phyloP scores from a whole-genome alignment of 2,113 vertebrate species.

The Seriola quinqueradiata region DNA sequence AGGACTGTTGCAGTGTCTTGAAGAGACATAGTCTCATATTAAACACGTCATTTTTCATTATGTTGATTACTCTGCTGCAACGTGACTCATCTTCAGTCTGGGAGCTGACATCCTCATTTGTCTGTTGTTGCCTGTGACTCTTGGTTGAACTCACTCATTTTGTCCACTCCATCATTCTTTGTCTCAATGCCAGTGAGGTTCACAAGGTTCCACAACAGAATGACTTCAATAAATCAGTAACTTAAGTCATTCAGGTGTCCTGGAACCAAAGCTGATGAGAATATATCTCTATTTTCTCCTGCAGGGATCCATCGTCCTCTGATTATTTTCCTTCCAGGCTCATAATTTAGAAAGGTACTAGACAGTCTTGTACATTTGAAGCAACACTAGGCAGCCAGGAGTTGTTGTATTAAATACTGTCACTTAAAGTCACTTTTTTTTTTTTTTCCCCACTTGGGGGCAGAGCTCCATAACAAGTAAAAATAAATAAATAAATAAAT shows the following conservation, averaged over 20 bases:
- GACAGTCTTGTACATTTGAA: slow-evolving; percentile 9
- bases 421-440: background rate
- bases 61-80: slow-evolving; percentile 51
- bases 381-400: background rate
- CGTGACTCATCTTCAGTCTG: slow-evolving; percentile 50
- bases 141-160: slow-evolving; percentile 62
- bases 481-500: background rate
- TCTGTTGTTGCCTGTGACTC: slow-evolving; percentile 61
- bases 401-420: slow-evolving; percentile 3
- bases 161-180: slow-evolving; percentile 52
- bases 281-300: slow-evolving; percentile 21
- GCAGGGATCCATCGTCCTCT: background rate
- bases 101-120: slow-evolving; percentile 49
- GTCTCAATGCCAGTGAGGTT: slow-evolving; percentile 53
- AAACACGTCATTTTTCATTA: slow-evolving; percentile 63
- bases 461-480: background rate
- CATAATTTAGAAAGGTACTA: slow-evolving; percentile 8
- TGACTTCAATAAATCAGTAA: slow-evolving; percentile 59
- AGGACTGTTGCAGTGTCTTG: slow-evolving; percentile 5
- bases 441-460: background rate
- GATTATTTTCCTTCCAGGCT: background rate
- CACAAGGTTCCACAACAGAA: slow-evolving; percentile 56
- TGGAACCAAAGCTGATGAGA: slow-evolving; percentile 24
- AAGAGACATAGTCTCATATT: slow-evolving; percentile 55
- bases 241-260: slow-evolving; percentile 41